These are phyloP conservation scores for Physocephala rufipes DNA, from an alignment of 2,888 invertebrate species.

Conservation along the genomic window DNA sequence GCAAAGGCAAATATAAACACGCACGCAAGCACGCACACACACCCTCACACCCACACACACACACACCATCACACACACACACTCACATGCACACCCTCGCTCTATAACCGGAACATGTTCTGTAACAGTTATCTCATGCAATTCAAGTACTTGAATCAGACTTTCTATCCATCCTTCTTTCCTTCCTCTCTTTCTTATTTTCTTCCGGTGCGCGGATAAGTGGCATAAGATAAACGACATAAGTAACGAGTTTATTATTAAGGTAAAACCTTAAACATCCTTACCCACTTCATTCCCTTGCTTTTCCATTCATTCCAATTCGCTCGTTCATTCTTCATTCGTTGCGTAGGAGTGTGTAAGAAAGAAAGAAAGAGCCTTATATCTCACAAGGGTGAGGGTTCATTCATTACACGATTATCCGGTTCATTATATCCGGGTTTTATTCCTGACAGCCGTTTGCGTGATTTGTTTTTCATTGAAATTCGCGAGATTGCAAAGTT, in stretches of 20 bases:
- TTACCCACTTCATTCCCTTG: neutral
- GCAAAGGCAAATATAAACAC: neutral
- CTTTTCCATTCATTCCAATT: neutral
- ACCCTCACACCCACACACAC: neutral
- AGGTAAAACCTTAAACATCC: too few relatives aligned
- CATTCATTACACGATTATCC: slow-evolving; percentile 36
- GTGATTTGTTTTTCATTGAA: slow-evolving; percentile 27
- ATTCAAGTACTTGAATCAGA: neutral
- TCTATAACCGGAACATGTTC: slow-evolving; percentile 25
- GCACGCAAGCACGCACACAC: too few relatives aligned
- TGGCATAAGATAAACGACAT: neutral
- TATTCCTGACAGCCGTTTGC: slow-evolving; percentile 24
- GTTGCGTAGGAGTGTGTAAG: neutral
- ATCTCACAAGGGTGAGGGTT: slow-evolving; percentile 32
- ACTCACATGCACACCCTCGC: slow-evolving; percentile 6
- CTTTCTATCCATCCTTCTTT: too few relatives aligned
- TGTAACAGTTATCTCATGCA: slow-evolving; percentile 27
- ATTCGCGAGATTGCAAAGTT: slow-evolving; percentile 31
- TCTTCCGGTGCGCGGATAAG: slow-evolving; percentile 22
- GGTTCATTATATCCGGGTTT: slow-evolving; percentile 37
- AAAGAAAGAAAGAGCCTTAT: neutral
- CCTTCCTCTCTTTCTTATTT: slow-evolving; percentile 10
- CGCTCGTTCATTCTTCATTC: neutral
- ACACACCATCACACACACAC: neutral
- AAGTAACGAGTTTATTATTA: slow-evolving; percentile 1